Base-by-base conservation (phyloP, 30 jellyfish, hydroid and myxozoan species). In the Aurelia coerulea region DNA sequence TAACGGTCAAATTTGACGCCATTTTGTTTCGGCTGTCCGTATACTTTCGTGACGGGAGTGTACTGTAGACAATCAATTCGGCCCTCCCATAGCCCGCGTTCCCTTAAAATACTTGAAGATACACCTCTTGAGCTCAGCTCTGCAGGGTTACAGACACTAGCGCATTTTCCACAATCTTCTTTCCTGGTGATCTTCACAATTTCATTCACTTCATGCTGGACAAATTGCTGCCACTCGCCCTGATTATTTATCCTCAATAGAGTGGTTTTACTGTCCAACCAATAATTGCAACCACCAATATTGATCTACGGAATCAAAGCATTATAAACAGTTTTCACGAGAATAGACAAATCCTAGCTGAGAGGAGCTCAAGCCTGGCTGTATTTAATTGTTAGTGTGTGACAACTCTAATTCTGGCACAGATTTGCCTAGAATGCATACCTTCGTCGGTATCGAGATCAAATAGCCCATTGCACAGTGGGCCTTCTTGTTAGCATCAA, bases 81-180 rank as follows among this genome's bases (percentile, higher is more conserved):
- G 89, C 10, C 89, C 89, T 11, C 62, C 35, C 89, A 78, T 5
- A 78, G 66, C 41, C 68, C 42, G 68, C 50, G 63, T 16, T 78
- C 85, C 41, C 73, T 62, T 13, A 78, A 56, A 8, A 12, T 17
- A 56, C 68, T 32, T n/a, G 68, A 62, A 7, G 73, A 10, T 19
- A 78, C 89, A 73, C 89, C 89, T 62, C 89, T 78, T 35, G 89
- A 78, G 39, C 85, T 88, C 14, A 78, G 18, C 18, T 62, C 89
- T 8, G 89, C 89, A 7, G 89, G 89, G 33, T 78, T 78, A 16
- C 64, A 35, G 13, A 14, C 51, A 12, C 89, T 88, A 32, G 85
- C 17, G 19, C 62, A 29, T 32, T 78, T 88, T 17, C 65, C 29
- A 23, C 29, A 23, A 23, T 23, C 29, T 23, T 23, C 29, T 23